These are phyloP conservation scores for Hemibagrus guttatus DNA, from an alignment of 2,797 vertebrate genomes.

Conservation along the genomic window DNA sequence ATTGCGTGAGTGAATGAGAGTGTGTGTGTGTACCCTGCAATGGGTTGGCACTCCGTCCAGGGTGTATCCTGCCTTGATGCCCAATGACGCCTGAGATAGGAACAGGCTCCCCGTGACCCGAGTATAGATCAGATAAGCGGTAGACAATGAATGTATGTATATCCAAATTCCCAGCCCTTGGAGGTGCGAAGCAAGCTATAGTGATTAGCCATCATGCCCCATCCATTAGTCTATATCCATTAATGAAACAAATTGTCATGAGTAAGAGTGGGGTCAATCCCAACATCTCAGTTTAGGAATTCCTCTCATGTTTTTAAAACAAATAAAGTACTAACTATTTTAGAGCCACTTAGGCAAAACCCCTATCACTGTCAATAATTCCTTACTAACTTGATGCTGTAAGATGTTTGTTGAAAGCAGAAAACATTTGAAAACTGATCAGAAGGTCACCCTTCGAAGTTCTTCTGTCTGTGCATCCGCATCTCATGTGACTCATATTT, in stretches of 20 bases:
- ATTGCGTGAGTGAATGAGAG: too few species aligned
- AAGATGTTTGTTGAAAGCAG: conserved; percentile 17
- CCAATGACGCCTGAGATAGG: too few species aligned
- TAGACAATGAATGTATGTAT: too few species aligned
- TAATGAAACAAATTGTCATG: background rate
- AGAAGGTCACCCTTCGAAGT: background rate
- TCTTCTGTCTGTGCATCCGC: background rate
- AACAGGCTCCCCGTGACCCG: too few species aligned
- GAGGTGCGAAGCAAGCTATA: too few species aligned
- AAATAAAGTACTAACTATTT: background rate
- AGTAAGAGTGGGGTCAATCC: background rate
- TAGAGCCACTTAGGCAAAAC: background rate
- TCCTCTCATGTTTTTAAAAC: too few species aligned
- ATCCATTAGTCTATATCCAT: background rate
- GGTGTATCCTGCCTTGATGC: too few species aligned
- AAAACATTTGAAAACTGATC: conserved; percentile 5
- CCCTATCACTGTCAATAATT: background rate
- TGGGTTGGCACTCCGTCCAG: too few species aligned
- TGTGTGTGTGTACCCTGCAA: too few species aligned
- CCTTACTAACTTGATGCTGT: conserved; percentile 19
- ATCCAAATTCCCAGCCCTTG: background rate
- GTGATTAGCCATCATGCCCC: too few species aligned
- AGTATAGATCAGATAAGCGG: too few species aligned
- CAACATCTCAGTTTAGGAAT: too few species aligned
- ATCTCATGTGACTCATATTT: background rate